Evolutionary conservation across 2,797 vertebrate genomes (phyloP), one percentile per base, ranked within the genome.

Genomic region (Peromyscus eremicus): DNA sequence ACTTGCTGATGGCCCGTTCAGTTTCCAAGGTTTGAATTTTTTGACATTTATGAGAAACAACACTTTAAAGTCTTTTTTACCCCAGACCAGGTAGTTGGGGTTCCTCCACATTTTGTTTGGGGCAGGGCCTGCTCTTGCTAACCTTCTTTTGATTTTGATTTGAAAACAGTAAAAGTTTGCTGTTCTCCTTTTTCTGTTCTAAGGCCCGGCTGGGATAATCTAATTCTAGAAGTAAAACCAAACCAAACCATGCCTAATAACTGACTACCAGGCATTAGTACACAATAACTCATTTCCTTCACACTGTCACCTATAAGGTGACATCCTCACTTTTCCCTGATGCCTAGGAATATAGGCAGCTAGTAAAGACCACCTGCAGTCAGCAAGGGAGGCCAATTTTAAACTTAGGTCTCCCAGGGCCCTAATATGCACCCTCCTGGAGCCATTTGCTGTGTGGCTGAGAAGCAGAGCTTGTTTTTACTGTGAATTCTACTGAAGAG

Each of bases 81-180:
- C 55, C 55, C 49, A 57, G n/a, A 25, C n/a, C 37, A 43, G 46
- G 14, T 71, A 49, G 34, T 90, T 79, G 34, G 10, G 84, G n/a
- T 19, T 92, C 49, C 40, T 84, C 8, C 57, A 68, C 76, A 68
- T n/a, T 81, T 14, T 40, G 60, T 55, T 71, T 66, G n/a, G 49
- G 60, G 40, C 3, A 77, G 55, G 40, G 8, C 37, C 40, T 76
- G 46, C 43, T 84, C 60, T 77, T 91, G 55, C 46, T 66, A 52
- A 73, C 43, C 32, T 73, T 75, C 57, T 92, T 68, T 76, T 19
- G 25, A 75, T 91, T 89, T 86, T 85, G 43, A 21, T 55, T 95
- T 76, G n/a, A 73, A 73, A 92, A 85, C 90, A 97, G 94, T 77
- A 96, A 95, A 96, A 43, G 37, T 84, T 46, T 66, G 13, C 37